Evolutionary conservation across 2,113 vertebrate species (phyloP).

Genomic region (Dermatemys mawii): DNA sequence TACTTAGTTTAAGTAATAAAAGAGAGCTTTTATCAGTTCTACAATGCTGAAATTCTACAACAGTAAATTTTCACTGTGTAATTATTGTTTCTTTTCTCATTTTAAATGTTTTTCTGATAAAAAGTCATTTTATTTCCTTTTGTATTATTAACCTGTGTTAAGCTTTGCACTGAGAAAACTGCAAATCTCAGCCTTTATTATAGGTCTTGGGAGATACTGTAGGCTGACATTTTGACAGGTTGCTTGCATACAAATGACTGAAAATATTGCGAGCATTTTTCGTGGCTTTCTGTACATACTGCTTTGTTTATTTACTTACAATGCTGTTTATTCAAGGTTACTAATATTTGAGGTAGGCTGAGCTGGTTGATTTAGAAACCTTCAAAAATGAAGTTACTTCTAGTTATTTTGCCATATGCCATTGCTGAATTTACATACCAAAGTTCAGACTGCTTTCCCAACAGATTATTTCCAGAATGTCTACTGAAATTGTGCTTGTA

Average conservation of each 20-base stretch:
- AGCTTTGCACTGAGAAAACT: not conserved
- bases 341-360: not conserved
- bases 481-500: not conserved
- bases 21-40: not conserved
- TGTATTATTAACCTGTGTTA: not conserved
- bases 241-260: constrained; percentile 39
- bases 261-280: constrained; percentile 24
- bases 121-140: constrained; percentile 3
- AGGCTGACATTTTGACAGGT: constrained; percentile 39
- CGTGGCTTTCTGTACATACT: not conserved
- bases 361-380: constrained; percentile 4
- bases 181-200: constrained; percentile 22
- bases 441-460: not conserved
- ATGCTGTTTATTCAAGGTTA: not conserved
- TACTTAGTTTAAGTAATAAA: not conserved
- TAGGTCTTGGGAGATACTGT: not conserved
- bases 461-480: not conserved
- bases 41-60: not conserved
- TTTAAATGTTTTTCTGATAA: not conserved
- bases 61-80: not conserved
- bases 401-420: not conserved
- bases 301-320: constrained; percentile 10
- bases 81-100: constrained; percentile 6
- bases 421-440: not conserved
- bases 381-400: not conserved